Evolutionary conservation across 2,888 invertebrate genomes (phyloP), one percentile per base, ranked within the genome.

Genomic region (Eristalis intricaria): DNA sequence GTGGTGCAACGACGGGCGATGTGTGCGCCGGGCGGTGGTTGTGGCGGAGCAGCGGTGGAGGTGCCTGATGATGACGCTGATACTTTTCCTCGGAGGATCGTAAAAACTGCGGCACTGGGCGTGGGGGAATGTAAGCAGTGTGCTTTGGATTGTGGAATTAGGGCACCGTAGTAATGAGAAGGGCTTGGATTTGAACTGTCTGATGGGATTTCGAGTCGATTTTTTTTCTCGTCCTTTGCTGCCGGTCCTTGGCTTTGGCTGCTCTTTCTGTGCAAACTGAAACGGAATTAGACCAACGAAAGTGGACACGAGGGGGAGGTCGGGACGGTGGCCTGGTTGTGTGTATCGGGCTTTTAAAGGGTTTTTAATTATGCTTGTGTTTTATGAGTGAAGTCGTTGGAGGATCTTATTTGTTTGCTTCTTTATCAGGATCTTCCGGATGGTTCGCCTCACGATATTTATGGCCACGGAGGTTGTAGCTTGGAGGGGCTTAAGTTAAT

Each of bases 151-250:
- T 65, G 65, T 65, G 66, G 56, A 86, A 86, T 65, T 82, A 78
- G 85, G 74, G 64, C 85, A 78, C 43, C 76, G 74, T 35, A 85
- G 85, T 85, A 85, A 85, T 85, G 74, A 77, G 64, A 85, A 81
- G 63, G 64, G 69, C 66, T 71, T 70, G 69, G 38, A 75, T 66
- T 61, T 50, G 13, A 60, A 65, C 32, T 75, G 79, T 84, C 84
- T 84, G 75, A 64, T 40, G 32, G 61, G 56, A 56, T 15, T 76
- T 70, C 60, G 19, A 7, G n/a, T 32, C 61, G 63, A 65, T 68
- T 77, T 66, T 58, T 61, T 77, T 66, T 40, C 22, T 26, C 29
- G 60, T 13, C 23, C 10, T 11, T 13, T 50, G 5, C 38, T 38
- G 32, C 35, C 43, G 32, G 19, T 19, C 11, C 0, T 8, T 4